A percentile compares a stretch with the other conserved stretches of the same genome.
Evolutionary conservation across 2,113 vertebrate species (phyloP).

Genomic region (Ciconia stormi): DNA sequence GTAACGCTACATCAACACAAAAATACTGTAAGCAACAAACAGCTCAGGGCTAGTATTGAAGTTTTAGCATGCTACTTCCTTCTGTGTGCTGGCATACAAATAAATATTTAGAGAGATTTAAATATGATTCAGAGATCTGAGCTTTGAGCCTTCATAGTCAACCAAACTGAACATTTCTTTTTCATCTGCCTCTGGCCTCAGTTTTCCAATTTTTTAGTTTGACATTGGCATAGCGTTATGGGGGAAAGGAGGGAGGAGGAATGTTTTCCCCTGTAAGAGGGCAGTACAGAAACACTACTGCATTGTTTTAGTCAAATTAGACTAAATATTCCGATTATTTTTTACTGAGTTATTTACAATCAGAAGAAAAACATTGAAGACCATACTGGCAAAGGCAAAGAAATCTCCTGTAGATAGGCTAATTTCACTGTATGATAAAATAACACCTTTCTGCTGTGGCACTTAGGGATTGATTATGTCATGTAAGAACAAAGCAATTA

Average conservation of each 20-base stretch:
- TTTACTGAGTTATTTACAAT: background rate
- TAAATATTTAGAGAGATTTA: background rate
- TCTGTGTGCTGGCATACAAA: background rate
- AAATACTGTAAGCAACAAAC: background rate
- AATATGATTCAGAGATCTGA: background rate
- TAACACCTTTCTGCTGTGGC: background rate
- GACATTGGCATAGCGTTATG: background rate
- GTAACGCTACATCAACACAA: background rate
- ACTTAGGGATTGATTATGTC: constrained; percentile 1
- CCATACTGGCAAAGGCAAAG: background rate
- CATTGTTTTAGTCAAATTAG: background rate
- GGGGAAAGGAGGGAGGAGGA: background rate
- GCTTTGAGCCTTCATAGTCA: background rate
- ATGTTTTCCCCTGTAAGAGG: background rate
- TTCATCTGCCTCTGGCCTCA: background rate
- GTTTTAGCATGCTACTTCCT: background rate
- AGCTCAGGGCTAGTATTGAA: background rate
- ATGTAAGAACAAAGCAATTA: constrained; percentile 29
- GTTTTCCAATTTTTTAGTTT: background rate
- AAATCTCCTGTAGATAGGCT: background rate
- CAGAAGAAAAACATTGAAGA: background rate
- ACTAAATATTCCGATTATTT: background rate
- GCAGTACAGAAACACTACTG: background rate
- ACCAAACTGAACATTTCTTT: background rate
- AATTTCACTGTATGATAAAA: background rate